Evolutionary conservation across 1,140 invertebrate species (phyloP), one percentile per base, ranked within the genome.

Genomic region (Zaprionus ornatus): DNA sequence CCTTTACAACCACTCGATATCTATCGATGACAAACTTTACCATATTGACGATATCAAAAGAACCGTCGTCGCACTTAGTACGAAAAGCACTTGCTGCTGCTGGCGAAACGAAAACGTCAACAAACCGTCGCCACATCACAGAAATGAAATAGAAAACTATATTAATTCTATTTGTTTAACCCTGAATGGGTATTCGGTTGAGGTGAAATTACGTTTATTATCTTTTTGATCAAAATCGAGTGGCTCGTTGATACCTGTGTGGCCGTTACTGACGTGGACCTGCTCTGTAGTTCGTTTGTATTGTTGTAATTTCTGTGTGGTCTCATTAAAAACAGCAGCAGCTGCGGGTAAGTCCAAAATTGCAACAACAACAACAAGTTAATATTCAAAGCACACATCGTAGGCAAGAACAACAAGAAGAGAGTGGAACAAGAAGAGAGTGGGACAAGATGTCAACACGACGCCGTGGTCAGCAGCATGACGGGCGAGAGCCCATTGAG

Each of bases 201-300:
- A 12, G 10, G 19, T 10, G 10, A 50, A 21, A 12, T 50, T 50
- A 23, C 17, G 9, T 50, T 23, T 40, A n/a, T 23, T 12, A 50
- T 50, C 7, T 21, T 3, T 13, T 50, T 5, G 19, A 10, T 50
- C 10, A 12, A 40, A 50, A 12, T 50, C n/a, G 45, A 35, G 3
- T 37, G 42, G 42, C 9, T 15, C 2, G 21, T 10, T 52, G 12
- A 42, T 55, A 45, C 3, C 45, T 21, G 27, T 59, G 35, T 59
- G 35, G 40, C 42, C 42, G 21, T 63, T 76, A 74, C 71, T 77
- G 75, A 77, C 75, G 75, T 77, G 75, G 72, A 74, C 59, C 56
- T 65, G 15, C 70, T 45, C 29, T 45, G n/a, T 17, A 9, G 9
- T 10, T 32, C 9, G 10, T 32, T 32, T 32, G 48, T 45, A 13